Percentiles rank a stretch among this genome's conserved stretches.
Evolutionary conservation across 2,888 invertebrate genomes (phyloP).

Genomic region (Xanthorhoe designata): DNA sequence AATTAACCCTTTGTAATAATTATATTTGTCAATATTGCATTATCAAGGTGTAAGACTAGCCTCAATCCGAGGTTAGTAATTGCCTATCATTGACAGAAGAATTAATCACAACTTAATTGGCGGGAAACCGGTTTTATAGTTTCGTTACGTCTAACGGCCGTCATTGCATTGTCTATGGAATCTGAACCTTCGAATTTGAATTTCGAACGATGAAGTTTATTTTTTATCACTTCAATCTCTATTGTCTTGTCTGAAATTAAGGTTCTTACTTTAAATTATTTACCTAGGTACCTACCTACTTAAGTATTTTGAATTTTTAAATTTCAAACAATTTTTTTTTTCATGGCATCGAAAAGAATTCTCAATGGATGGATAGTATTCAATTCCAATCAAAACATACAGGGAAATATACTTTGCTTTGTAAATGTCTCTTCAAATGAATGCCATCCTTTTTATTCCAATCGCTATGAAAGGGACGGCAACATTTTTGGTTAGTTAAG

Average conservation of each 20-base stretch:
- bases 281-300: no score
- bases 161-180: background rate
- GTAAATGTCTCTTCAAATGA: no score
- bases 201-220: background rate
- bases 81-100: background rate
- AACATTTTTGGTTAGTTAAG: no score
- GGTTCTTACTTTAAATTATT: no score
- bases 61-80: background rate
- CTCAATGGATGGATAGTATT: no score
- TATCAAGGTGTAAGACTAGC: background rate
- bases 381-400: no score
- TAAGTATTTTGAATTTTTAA: no score
- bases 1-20: background rate
- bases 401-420: no score
- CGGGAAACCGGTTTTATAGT: background rate
- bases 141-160: background rate
- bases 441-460: no score
- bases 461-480: no score
- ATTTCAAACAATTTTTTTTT: no score
- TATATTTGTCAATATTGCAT: background rate
- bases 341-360: no score
- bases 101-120: background rate
- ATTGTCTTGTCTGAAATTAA: background rate
- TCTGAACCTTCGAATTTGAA: slow-evolving; percentile 1
- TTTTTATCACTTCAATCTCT: background rate